Evolutionary conservation across 2,113 vertebrate genomes (phyloP).

Genomic region (Labrus mixtus): DNA sequence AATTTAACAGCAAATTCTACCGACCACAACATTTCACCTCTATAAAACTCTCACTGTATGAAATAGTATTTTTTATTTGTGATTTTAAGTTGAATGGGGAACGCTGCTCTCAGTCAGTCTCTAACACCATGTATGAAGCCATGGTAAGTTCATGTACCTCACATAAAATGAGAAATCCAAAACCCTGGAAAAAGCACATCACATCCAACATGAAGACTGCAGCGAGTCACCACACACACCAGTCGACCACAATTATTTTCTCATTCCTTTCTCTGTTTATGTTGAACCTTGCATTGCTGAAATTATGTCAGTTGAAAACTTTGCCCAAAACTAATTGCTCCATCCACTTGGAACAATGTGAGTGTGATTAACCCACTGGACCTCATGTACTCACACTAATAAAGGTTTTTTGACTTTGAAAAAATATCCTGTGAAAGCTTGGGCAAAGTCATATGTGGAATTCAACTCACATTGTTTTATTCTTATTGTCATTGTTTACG

Average conservation of each 20-base stretch:
- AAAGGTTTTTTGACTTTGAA: slow-evolving; percentile 11
- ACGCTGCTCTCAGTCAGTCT: slow-evolving; percentile 39
- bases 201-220: slow-evolving; percentile 67
- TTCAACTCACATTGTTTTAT: background rate
- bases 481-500: slow-evolving; percentile 27
- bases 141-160: slow-evolving; percentile 58
- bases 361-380: slow-evolving; percentile 38
- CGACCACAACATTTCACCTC: slow-evolving; percentile 21
- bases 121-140: slow-evolving; percentile 32
- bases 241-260: slow-evolving; percentile 74
- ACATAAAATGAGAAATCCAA: slow-evolving; percentile 73
- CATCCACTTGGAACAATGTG: slow-evolving; percentile 46
- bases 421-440: slow-evolving; percentile 20
- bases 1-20: slow-evolving; percentile 14
- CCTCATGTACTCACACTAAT: slow-evolving; percentile 19
- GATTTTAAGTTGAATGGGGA: slow-evolving; percentile 37
- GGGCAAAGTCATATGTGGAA: background rate
- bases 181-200: slow-evolving; percentile 68
- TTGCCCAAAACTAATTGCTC: slow-evolving; percentile 64
- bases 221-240: slow-evolving; percentile 68
- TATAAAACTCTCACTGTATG: slow-evolving; percentile 28
- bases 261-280: slow-evolving; percentile 78
- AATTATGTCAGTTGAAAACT: slow-evolving; percentile 73
- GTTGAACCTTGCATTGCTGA: slow-evolving; percentile 71
- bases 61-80: slow-evolving; percentile 36